phyloP scores from a whole-genome alignment of 2,797 vertebrate genomes.

The Oreochromis mossambicus region DNA sequence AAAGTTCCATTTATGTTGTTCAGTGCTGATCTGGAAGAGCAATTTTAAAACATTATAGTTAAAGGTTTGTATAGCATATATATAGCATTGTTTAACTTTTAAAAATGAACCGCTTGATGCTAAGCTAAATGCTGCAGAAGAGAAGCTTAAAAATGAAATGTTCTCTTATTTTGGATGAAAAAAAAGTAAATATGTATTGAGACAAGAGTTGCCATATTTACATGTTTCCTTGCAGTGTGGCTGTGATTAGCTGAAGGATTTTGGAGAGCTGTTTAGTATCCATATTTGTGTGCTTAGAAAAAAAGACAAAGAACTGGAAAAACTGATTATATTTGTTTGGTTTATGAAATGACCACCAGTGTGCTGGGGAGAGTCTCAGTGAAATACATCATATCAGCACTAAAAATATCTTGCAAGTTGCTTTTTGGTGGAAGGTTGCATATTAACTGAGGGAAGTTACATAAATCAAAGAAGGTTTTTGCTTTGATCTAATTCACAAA shows the following conservation, averaged over 20 bases:
- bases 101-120: not conserved
- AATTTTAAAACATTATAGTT: not conserved
- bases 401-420: slow-evolving; percentile 11
- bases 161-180: not conserved
- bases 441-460: not conserved
- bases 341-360: slow-evolving; percentile 12
- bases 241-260: slow-evolving; percentile 10
- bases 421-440: not conserved
- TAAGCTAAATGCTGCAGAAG: not conserved
- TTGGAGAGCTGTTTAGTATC: slow-evolving; percentile 2
- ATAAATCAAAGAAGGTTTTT: not conserved
- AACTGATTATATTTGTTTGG: slow-evolving; percentile 40
- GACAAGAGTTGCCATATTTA: not conserved
- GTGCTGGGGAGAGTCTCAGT: slow-evolving; percentile 2
- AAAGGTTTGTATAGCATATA: not conserved
- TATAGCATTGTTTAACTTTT: not conserved
- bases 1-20: not conserved
- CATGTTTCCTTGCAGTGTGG: not conserved
- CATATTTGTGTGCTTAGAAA: slow-evolving; percentile 1
- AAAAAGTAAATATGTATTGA: not conserved
- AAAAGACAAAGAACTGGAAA: slow-evolving; percentile 20
- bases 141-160: not conserved
- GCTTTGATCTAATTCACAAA: not conserved
- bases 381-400: slow-evolving; percentile 12
- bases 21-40: not conserved